A percentile compares a stretch with the other conserved stretches of the same genome.
Evolutionary conservation across 2,888 invertebrate genomes (phyloP).

Genomic region (Odontocolon sp.): DNA sequence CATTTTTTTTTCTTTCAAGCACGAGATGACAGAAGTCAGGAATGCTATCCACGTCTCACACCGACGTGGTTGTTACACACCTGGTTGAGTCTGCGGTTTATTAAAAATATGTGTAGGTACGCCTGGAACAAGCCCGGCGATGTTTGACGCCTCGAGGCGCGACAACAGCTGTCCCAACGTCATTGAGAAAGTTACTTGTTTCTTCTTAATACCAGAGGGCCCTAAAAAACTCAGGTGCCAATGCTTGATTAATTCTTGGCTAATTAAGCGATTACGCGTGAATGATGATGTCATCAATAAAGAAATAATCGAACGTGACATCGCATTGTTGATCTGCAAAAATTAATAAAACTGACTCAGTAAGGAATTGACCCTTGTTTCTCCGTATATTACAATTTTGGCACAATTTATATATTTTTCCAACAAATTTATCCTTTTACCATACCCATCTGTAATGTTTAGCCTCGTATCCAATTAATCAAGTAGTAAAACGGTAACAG

Average conservation of each 20-base stretch:
- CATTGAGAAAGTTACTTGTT: conserved; percentile 35
- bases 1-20: no score
- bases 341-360: no score
- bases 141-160: conserved; percentile 48
- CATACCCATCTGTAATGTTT: no score
- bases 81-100: conserved; percentile 17
- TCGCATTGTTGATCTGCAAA: no score
- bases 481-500: no score
- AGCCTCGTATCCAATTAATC: no score
- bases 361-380: no score
- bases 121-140: conserved; percentile 10
- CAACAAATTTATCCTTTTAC: no score
- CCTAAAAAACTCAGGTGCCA: conserved; percentile 13
- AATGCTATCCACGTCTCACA: conserved; percentile 40
- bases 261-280: conserved; percentile 40
- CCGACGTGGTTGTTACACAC: conserved; percentile 38
- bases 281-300: conserved; percentile 4
- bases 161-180: conserved; percentile 32
- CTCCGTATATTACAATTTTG: no score
- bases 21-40: conserved; percentile 40
- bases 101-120: conserved; percentile 21
- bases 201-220: neutral
- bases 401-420: no score
- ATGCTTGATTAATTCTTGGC: conserved; percentile 44
- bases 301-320: neutral